Evolutionary conservation across 2,113 vertebrate genomes (phyloP), one percentile per base, ranked within the genome.

Genomic region (Pontoporia blainvillei): DNA sequence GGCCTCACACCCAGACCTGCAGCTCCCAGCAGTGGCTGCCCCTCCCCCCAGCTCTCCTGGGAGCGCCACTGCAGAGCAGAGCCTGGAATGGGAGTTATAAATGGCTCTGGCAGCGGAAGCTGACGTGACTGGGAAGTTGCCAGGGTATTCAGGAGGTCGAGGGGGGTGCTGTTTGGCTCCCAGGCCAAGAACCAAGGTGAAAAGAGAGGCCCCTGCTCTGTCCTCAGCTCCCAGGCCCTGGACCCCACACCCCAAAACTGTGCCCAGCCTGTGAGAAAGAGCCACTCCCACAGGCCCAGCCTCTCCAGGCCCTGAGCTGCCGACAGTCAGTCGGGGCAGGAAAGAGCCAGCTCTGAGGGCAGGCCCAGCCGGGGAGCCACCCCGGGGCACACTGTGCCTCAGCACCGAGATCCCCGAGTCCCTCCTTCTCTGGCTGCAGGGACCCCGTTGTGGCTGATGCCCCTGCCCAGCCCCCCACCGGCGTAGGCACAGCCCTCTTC

Each of bases 81-180:
- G 44, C 89, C 96, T 10, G 89, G 93, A 90, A 96, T 88, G 84
- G 93, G 90, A 96, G 98, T 98, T 98, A 98, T 98, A 99, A 98
- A 99, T 98, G 98, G 98, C 97, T 98, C 97, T 98, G 98, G 98
- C 98, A 97, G 96, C 66, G 9, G 84, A 98, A 97, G 75, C 86
- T 94, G 97, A 75, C 0, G 62, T 82, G 98, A 98, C 98, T 98
- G 97, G 97, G 98, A 98, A 98, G 97, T 96, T 97, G 97, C 97
- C 98, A 84, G 20, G 11, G 94, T 94, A 94, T 96, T 97, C 59
- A 7, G 59, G 94, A 96, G 97, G 97, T 96, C 85, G 81, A 94
- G 27, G 67, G 31, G 93, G 61, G 54, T 76, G 93, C 52, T 46
- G 23, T 95, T 95, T 78, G 72, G 72, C 94, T 97, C 88, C 78